These are phyloP conservation scores for Tubiluchus corallicola DNA, from an alignment of 2,888 invertebrate genomes.

Conservation along the genomic window DNA sequence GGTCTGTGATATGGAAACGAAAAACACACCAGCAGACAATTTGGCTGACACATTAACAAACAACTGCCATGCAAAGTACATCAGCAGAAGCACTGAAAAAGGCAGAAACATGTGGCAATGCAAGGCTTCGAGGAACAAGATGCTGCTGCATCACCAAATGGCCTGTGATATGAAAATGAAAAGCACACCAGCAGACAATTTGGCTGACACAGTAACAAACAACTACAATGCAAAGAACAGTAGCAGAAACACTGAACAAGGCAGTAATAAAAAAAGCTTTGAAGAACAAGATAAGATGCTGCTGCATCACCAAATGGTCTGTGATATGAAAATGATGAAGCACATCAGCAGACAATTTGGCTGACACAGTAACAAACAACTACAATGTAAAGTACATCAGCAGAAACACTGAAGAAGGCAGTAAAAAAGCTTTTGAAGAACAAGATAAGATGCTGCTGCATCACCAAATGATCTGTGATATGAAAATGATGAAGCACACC, in stretches of 20 bases:
- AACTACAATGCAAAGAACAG: no score
- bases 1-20: conserved; percentile 1
- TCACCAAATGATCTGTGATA: conserved; percentile 1
- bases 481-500: not conserved
- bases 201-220: not conserved
- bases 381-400: no score
- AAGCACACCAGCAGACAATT: not conserved
- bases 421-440: no score
- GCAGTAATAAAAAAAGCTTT: no score
- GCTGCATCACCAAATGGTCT: not conserved
- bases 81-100: no score
- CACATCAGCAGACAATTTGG: not conserved
- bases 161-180: not conserved
- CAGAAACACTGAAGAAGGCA: no score
- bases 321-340: not conserved
- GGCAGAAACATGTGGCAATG: no score
- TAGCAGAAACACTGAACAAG: no score
- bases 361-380: not conserved
- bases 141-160: not conserved
- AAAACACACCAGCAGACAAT: not conserved
- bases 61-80: no score
- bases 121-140: no score
- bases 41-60: not conserved
- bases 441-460: not conserved
- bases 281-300: no score